Evolutionary conservation across 2,797 vertebrate genomes (phyloP).

Genomic region (Microctenopoma lineatum): DNA sequence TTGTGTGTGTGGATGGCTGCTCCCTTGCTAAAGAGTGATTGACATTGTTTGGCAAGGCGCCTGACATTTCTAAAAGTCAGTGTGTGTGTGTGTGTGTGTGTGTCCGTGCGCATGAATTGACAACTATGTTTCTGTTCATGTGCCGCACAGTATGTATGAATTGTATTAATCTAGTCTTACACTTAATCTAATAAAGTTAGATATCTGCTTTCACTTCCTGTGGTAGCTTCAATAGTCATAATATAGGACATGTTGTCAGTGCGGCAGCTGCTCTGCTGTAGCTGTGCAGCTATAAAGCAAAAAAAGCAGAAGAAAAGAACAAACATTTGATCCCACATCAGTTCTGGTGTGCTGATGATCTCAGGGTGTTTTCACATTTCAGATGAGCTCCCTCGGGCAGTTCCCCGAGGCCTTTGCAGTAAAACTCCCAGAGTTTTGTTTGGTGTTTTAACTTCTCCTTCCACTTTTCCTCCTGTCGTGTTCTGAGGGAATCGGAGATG

Average conservation of each 20-base stretch:
- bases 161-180: slow-evolving; percentile 2
- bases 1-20: slow-evolving; percentile 58
- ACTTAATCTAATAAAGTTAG: slow-evolving; percentile 2
- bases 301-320: slow-evolving; percentile 6
- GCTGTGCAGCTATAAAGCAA: slow-evolving; percentile 7
- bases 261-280: slow-evolving; percentile 6
- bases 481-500: slow-evolving; percentile 52
- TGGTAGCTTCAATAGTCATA: slow-evolving; percentile 21
- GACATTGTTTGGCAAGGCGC: slow-evolving; percentile 62
- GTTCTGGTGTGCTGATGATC: slow-evolving; percentile 23
- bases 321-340: slow-evolving; percentile 28
- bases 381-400: slow-evolving; percentile 27
- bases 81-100: slow-evolving; percentile 15
- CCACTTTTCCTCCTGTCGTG: slow-evolving; percentile 27
- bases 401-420: slow-evolving; percentile 39
- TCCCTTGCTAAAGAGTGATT: slow-evolving; percentile 57
- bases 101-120: slow-evolving; percentile 5
- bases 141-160: background rate
- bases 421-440: slow-evolving; percentile 39
- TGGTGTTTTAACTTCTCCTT: slow-evolving; percentile 21
- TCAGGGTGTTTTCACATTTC: slow-evolving; percentile 35
- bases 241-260: slow-evolving; percentile 24
- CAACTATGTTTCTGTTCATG: slow-evolving; percentile 14
- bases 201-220: slow-evolving; percentile 14
- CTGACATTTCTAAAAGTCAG: slow-evolving; percentile 77